Base-by-base conservation (phyloP, 1,140 invertebrate genomes). In the Dryas iulia region DNA sequence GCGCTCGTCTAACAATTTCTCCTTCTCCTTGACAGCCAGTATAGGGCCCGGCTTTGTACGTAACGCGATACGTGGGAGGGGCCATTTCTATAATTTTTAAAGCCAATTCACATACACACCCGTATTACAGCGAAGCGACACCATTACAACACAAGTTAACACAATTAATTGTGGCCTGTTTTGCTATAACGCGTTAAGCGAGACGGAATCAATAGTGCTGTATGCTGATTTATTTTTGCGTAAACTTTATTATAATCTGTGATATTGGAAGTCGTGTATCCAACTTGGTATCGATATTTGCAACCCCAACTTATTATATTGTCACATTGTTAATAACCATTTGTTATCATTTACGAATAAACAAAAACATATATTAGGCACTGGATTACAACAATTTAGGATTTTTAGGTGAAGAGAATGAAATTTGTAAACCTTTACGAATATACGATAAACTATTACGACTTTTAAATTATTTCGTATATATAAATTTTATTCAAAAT, bases 1-100 rank as follows among this genome's bases (percentile, higher is more conserved):
- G 92, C 96, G 97, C 93, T 98, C 97, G 87, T 96, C 96, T 87
- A 98, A 94, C 80, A 98, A 94, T 91, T 96, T 96, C 92, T 97
- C 96, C 78, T 95, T 96, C 93, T 98, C 97, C 90, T 96, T 95
- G 70, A 97, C 95, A 74, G 97, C 95, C 86, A 95, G 95, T 83
- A 96, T 94, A 73, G 95, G 95, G 78, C 96, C 95, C 78, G 96
- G 93, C 90, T 96, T 95, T 92, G 95, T 95, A 89, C 96, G 95
- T 77, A 98, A 95, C 81, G 95, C 95, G 89, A 98, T 95, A 93
- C 95, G 96, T 77, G 97, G 96, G 66, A 92, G 89, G 84, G 90
- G 91, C 92, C 92, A 93, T 86, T 90, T 89, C 90, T 92, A 91
- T 84, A 90, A 90, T 86, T 83, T 87, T 72, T 84, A 90, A 91